Evolutionary conservation across 2,113 vertebrate genomes (phyloP).

Genomic region (Coptodon rendalli): DNA sequence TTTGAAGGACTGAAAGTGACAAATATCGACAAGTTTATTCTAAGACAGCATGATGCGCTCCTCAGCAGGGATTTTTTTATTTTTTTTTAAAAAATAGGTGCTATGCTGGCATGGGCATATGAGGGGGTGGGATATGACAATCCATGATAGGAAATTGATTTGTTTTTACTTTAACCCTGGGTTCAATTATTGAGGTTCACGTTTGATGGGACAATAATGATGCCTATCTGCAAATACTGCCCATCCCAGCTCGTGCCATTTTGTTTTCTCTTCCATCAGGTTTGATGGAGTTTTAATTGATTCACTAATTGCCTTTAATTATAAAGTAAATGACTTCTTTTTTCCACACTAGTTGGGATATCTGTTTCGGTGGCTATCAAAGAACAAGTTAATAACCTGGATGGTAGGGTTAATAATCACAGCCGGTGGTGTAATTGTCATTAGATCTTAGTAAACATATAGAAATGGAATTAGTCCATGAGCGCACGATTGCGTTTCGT

Average conservation of each 20-base stretch:
- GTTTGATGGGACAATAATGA: slow-evolving; percentile 54
- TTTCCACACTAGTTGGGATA: slow-evolving; percentile 28
- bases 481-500: slow-evolving; percentile 16
- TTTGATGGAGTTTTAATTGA: slow-evolving; percentile 66
- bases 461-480: slow-evolving; percentile 40
- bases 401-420: slow-evolving; percentile 60
- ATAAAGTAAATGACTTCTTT: slow-evolving; percentile 55
- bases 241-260: slow-evolving; percentile 15
- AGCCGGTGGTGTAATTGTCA: slow-evolving; percentile 41
- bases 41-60: background rate
- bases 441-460: slow-evolving; percentile 40
- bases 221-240: slow-evolving; percentile 41
- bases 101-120: slow-evolving; percentile 7
- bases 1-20: slow-evolving; percentile 27
- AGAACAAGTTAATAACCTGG: slow-evolving; percentile 53
- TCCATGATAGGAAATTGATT: slow-evolving; percentile 70
- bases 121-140: slow-evolving; percentile 38
- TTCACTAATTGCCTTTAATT: slow-evolving; percentile 72
- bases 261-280: slow-evolving; percentile 58
- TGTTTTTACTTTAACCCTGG: slow-evolving; percentile 32
- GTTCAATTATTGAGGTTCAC: slow-evolving; percentile 62
- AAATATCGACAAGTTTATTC: slow-evolving; percentile 50
- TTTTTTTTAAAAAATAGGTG: slow-evolving; percentile 31
- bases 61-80: background rate
- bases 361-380: slow-evolving; percentile 46